Evolutionary conservation across 1,140 invertebrate species (phyloP), one percentile per base, ranked within the genome.

Genomic region (Drosophila lowei): DNA sequence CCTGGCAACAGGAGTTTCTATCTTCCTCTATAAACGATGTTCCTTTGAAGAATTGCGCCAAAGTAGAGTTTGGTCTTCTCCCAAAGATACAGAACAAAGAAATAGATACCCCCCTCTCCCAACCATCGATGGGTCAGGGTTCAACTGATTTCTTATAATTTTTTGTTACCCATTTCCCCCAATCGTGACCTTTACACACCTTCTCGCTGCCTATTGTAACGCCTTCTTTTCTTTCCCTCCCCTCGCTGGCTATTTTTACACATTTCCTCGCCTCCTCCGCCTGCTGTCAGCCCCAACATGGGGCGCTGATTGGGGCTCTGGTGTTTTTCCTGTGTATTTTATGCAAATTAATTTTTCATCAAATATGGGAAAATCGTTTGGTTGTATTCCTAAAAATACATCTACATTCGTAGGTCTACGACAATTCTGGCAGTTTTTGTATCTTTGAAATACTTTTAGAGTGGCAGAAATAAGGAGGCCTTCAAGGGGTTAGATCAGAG

Each of bases 271-370:
- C 4, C 23, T 6, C 5, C 5, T 4, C 23, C 23, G 0, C 23
- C 5, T 2, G 21, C 21, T 23, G 21, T 23, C 21, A n/a, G n/a
- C n/a, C 2, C 18, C 23, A 3, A 23, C 4, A 23, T 23, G 23
- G 3, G 23, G 23, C 23, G 4, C 5, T 25, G 23, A 25, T 25
- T 25, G 23, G 23, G 23, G 23, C 23, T 25, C 23, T 44, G 41
- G 50, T 75, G 54, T 75, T 25, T 64, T 2, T 18, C 18, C 28
- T 67, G 72, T 75, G 59, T 70, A 59, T 77, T 77, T 77, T 76
- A 76, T 76, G 72, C 54, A 64, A 77, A 77, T 77, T 77, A 76
- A 76, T 77, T 76, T 77, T 70, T 62, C 30, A 55, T 60, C 46
- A 28, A 52, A 63, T 25, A 46, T 15, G 8, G 9, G 9, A 11